Base-by-base conservation (phyloP, 2,797 vertebrate genomes). In the Philypnodon macrostomus region DNA sequence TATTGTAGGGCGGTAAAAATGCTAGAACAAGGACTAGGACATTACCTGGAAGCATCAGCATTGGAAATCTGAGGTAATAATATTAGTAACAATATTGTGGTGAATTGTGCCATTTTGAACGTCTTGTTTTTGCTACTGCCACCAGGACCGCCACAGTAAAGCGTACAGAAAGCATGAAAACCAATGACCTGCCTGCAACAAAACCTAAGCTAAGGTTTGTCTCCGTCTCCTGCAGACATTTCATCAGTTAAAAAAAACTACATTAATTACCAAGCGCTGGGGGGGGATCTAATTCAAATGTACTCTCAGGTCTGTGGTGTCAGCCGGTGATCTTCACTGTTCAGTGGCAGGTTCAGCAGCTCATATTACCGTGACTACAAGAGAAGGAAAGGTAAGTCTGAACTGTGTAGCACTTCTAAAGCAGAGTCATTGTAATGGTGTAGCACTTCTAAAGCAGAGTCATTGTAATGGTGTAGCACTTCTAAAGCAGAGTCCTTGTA, bases 291-390 rank as follows among this genome's bases (percentile, higher is more conserved):
- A n/a, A n/a, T n/a, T n/a, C n/a, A n/a, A 2, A 13, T 9, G 15
- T 12, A 2, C 21, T 23, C 8, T 5, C 63, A 81, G 82, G 67
- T 73, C 76, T 0, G 55, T 77, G 0, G 47, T 78, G 35, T 81
- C 77, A 1, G 16, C 75, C 12, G 85, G 77, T 5, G 75, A 83
- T 14, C 31, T 82, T 33, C 73, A 51, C 50, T 87, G 58, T 41
- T 74, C 59, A 7, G 16, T 50, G 60, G 61, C 55, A 4, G 79
- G 57, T 41, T 77, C 78, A 23, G 42, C 75, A 35, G 54, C 84
- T 18, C 57, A 85, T 60, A 19, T 89, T 51, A 89, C 92, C 1
- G 91, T 94, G 23, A 91, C 90, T 4, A 86, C 91, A n/a, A 86
- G 85, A 30, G 86, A 70, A 54, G 93, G 92, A 35, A 80, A 90